Percentiles rank a stretch among this genome's conserved stretches.
Conservation (phyloP, 2,113 vertebrate genomes). For the cattle (Bos taurus) region ARS-UCD2.0 NC_037338.1:10215501-10216000, state of each 20-base stretch:
- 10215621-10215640: not conserved
- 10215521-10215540: not conserved
- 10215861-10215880: not conserved
- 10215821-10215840: not conserved
- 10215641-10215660: not conserved
- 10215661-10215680: not conserved
- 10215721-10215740: not conserved
- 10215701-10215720: not conserved
- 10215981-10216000: not conserved
- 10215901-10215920: not conserved
- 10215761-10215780: not conserved
- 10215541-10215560: not conserved
- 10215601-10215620: not conserved
- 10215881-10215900: not conserved
- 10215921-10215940: not conserved
- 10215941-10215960: not conserved
- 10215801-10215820: not conserved
- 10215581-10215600: not conserved
- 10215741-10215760: not conserved
- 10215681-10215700: not conserved
- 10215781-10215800: not conserved
- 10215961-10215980: not conserved
- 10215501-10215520: not conserved
- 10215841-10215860: not conserved
- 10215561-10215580: not conserved